phyloP scores from a whole-genome alignment of 2,113 vertebrate species.

The Perca schrenkii region DNA sequence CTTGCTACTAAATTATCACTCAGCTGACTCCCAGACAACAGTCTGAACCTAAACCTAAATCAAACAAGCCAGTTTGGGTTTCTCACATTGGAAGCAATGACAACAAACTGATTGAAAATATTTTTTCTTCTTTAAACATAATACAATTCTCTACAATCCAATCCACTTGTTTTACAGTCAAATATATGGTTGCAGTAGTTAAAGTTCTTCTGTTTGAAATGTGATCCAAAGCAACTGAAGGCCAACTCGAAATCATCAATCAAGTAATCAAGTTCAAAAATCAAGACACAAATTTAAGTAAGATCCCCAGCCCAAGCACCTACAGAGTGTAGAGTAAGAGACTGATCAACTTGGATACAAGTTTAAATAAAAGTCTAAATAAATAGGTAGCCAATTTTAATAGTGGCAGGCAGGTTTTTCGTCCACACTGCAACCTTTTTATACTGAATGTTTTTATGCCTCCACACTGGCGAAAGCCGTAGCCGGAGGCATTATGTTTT shows the following conservation, averaged over 20 bases:
- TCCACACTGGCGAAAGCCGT: too few relatives aligned
- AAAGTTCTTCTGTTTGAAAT: not conserved
- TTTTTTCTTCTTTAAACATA: too few relatives aligned
- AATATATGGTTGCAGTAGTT: too few relatives aligned
- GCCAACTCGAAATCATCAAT: not conserved
- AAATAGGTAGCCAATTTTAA: not conserved
- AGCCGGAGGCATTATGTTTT: not conserved
- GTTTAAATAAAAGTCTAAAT: too few relatives aligned
- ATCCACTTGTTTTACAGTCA: too few relatives aligned
- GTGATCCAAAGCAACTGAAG: not conserved
- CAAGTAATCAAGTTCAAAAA: not conserved
- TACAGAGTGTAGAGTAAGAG: not conserved
- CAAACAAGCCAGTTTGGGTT: conserved; percentile 48
- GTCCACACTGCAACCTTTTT: not conserved
- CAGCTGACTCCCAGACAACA: conserved; percentile 42
- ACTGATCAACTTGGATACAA: not conserved
- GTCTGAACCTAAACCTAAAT: conserved; percentile 46
- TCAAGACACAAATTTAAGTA: not conserved
- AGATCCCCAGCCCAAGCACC: not conserved
- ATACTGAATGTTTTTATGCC: not conserved
- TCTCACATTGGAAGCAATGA: conserved; percentile 17
- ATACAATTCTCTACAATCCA: too few relatives aligned
- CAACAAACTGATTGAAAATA: not conserved
- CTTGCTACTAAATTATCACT: conserved; percentile 8
- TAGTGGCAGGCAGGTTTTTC: not conserved